A percentile compares a stretch with the other conserved stretches of the same genome.
These are phyloP conservation scores for Euzophera pinguis DNA, from an alignment of 2,888 invertebrate species.

Conservation along the genomic window DNA sequence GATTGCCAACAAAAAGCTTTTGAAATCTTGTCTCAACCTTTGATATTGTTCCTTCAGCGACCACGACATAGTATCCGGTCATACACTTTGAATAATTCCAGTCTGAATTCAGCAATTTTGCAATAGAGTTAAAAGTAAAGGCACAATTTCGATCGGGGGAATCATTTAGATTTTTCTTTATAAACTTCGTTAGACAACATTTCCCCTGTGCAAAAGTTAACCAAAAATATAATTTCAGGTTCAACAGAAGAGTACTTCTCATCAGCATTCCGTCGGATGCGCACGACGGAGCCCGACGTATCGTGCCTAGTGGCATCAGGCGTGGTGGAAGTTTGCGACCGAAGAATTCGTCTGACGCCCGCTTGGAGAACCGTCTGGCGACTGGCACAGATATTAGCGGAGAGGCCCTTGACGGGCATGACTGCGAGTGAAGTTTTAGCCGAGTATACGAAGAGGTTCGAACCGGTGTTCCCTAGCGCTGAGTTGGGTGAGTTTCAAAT, in stretches of 20 bases:
- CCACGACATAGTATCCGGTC: too few species aligned
- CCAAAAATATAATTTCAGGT: background rate
- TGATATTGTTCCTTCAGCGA: too few species aligned
- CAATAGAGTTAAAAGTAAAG: too few species aligned
- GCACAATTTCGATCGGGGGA: too few species aligned
- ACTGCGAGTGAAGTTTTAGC: constrained; percentile 39
- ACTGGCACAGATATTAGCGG: constrained; percentile 53
- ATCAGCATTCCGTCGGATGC: constrained; percentile 44
- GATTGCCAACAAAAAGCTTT: too few species aligned
- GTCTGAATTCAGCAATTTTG: too few species aligned
- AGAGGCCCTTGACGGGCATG: constrained; percentile 30
- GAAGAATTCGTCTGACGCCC: constrained; percentile 44
- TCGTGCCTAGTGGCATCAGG: constrained; percentile 43
- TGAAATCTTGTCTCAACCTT: too few species aligned
- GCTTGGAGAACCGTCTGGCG: constrained; percentile 64
- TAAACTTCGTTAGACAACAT: too few species aligned
- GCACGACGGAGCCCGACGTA: constrained; percentile 43
- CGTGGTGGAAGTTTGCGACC: constrained; percentile 36
- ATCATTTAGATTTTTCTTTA: too few species aligned
- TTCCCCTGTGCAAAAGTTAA: too few species aligned
- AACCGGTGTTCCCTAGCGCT: constrained; percentile 46
- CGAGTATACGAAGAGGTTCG: constrained; percentile 55
- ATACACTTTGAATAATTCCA: too few species aligned
- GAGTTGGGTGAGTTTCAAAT: constrained; percentile 47
- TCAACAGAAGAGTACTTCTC: constrained; percentile 45